Percentiles rank a stretch among this genome's conserved stretches.
Evolutionary conservation across 2,888 invertebrate species (phyloP).

Genomic region (Zelleria hepariella): DNA sequence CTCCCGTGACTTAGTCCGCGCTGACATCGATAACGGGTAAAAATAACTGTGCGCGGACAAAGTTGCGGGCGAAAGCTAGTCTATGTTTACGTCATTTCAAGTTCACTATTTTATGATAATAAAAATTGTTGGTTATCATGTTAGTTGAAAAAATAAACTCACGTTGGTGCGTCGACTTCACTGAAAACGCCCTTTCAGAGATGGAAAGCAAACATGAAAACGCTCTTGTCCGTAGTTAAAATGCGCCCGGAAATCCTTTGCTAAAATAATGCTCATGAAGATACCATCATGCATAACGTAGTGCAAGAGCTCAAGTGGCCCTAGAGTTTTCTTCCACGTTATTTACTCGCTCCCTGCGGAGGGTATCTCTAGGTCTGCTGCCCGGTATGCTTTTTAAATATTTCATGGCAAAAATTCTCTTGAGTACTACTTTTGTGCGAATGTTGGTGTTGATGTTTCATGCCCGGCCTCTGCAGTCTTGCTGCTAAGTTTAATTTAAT

Average conservation of each 20-base stretch:
- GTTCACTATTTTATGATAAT: too few relatives aligned
- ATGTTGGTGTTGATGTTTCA: background rate
- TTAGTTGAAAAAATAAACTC: too few relatives aligned
- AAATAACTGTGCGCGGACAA: too few relatives aligned
- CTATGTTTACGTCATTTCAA: too few relatives aligned
- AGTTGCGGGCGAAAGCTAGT: too few relatives aligned
- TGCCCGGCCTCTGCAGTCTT: background rate
- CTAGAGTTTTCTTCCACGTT: constrained; percentile 27
- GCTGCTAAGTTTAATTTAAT: background rate
- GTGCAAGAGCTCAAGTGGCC: constrained; percentile 33
- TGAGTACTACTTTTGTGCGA: constrained; percentile 7
- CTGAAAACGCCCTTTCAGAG: background rate
- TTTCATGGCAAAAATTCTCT: constrained; percentile 25
- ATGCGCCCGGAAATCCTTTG: background rate
- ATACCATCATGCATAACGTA: constrained; percentile 19
- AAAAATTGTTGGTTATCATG: too few relatives aligned
- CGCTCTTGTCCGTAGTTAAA: constrained; percentile 6
- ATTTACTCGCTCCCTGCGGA: constrained; percentile 22
- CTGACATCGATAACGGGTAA: too few relatives aligned
- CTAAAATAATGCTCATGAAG: constrained; percentile 16
- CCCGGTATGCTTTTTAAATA: constrained; percentile 26
- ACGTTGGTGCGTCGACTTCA: too few relatives aligned
- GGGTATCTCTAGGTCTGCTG: constrained; percentile 1
- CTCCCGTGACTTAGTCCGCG: too few relatives aligned
- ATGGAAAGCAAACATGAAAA: background rate